Percentiles rank a stretch among this genome's conserved stretches.
Conservation (phyloP, 2,113 vertebrate genomes). For the Holacanthus passer region DNA sequence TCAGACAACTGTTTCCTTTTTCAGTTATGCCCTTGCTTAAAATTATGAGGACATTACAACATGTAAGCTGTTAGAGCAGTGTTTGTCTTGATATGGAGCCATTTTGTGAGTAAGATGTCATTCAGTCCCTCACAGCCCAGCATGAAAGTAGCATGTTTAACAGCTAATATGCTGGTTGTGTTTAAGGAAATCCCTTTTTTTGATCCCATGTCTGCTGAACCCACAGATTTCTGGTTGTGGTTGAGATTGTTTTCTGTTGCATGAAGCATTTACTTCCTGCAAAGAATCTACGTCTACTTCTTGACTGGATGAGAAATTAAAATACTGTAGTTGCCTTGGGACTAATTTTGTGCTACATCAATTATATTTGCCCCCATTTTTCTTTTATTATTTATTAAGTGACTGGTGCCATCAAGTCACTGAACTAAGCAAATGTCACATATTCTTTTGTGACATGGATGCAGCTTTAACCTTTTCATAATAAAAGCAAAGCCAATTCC, state of each 20-base stretch:
- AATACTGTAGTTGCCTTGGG: background rate
- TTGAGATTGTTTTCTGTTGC: background rate
- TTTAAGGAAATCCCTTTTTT: background rate
- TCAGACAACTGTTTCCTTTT: background rate
- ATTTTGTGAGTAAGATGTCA: background rate
- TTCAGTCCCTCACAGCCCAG: background rate
- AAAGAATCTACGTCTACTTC: too few species aligned
- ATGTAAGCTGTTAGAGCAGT: background rate
- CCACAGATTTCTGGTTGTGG: conserved; percentile 2
- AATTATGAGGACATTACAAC: background rate
- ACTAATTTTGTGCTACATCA: conserved; percentile 7
- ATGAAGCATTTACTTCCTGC: too few species aligned
- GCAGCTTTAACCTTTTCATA: background rate
- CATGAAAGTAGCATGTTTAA: background rate
- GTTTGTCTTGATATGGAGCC: background rate
- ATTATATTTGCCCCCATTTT: background rate
- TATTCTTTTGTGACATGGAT: background rate
- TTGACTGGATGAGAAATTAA: background rate
- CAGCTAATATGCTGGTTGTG: background rate
- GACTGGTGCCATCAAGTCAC: background rate
- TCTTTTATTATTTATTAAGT: conserved; percentile 6
- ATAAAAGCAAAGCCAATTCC: background rate
- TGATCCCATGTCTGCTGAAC: background rate
- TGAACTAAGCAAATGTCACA: background rate
- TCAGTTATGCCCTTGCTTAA: background rate